phyloP scores from a whole-genome alignment of 2,113 vertebrate genomes.

The Gopherus evgoodei region DNA sequence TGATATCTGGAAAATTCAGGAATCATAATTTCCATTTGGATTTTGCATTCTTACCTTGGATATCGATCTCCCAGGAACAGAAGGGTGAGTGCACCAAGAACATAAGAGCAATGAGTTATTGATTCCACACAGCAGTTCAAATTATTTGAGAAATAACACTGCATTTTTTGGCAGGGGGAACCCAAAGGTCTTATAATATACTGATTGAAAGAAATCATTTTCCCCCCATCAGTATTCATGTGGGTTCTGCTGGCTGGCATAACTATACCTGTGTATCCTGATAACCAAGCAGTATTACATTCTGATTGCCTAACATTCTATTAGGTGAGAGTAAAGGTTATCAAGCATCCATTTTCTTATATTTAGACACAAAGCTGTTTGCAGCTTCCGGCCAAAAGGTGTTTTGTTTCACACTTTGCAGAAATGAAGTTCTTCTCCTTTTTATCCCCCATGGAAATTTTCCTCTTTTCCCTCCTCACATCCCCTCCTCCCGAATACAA shows the following conservation, averaged over 20 bases:
- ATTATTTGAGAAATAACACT: not conserved
- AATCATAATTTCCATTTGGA: not conserved
- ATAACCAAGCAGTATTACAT: not conserved
- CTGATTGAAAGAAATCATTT: not conserved
- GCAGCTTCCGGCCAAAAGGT: not conserved
- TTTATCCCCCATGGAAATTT: not conserved
- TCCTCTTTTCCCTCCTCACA: not conserved
- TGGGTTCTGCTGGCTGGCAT: not conserved
- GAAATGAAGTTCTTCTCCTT: not conserved
- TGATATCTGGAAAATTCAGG: not conserved
- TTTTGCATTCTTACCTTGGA: constrained; percentile 23
- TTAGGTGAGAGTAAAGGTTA: fast-evolving
- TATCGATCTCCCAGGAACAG: constrained; percentile 38
- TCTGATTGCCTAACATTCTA: not conserved
- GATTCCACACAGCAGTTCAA: constrained; percentile 20
- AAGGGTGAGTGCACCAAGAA: not conserved
- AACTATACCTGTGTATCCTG: not conserved
- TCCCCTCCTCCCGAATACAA: not conserved
- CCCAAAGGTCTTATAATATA: not conserved
- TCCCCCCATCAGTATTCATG: not conserved
- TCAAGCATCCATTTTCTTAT: not conserved
- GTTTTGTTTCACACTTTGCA: not conserved
- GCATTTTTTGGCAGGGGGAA: not conserved
- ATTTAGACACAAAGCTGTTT: not conserved
- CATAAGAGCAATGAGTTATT: constrained; percentile 48